These are phyloP conservation scores for Gobio gobio DNA, from an alignment of 2,113 vertebrate species.

Conservation along the genomic window DNA sequence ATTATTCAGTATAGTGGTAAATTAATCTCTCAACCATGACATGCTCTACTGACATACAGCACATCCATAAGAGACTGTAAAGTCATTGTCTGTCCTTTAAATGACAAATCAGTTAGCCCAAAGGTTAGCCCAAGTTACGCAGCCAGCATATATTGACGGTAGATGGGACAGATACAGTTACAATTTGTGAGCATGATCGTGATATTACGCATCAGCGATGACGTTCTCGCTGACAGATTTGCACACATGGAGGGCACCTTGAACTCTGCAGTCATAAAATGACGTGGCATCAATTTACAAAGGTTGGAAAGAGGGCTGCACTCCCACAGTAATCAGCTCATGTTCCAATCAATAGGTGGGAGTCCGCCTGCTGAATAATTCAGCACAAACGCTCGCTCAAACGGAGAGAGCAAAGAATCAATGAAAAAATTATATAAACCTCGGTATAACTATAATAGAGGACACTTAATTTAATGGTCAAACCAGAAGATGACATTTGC, in stretches of 20 bases:
- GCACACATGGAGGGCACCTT: slow-evolving; percentile 58
- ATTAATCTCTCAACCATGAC: too few species aligned
- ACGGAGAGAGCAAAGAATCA: slow-evolving; percentile 54
- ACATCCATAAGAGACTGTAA: background rate
- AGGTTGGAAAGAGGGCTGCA: slow-evolving; percentile 33
- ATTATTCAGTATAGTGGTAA: too few species aligned
- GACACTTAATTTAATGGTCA: slow-evolving; percentile 45
- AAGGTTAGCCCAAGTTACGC: background rate
- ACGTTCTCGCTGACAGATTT: slow-evolving; percentile 50
- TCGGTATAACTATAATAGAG: background rate
- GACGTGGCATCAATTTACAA: slow-evolving; percentile 51
- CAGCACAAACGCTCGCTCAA: slow-evolving; percentile 59
- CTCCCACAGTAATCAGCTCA: slow-evolving; percentile 56
- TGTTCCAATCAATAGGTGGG: slow-evolving; percentile 57
- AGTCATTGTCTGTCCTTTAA: background rate
- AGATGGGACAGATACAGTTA: background rate
- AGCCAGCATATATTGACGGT: background rate
- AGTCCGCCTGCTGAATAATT: slow-evolving; percentile 66
- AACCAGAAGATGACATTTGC: slow-evolving; percentile 28
- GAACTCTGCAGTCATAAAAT: slow-evolving; percentile 53
- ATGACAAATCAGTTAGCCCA: slow-evolving; percentile 29
- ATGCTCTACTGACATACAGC: too few species aligned
- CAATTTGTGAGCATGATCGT: slow-evolving; percentile 34
- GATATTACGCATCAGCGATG: slow-evolving; percentile 49
- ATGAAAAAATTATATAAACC: slow-evolving; percentile 50